Base-by-base conservation (phyloP, 2,797 vertebrate genomes). In the Synanceia verrucosa region DNA sequence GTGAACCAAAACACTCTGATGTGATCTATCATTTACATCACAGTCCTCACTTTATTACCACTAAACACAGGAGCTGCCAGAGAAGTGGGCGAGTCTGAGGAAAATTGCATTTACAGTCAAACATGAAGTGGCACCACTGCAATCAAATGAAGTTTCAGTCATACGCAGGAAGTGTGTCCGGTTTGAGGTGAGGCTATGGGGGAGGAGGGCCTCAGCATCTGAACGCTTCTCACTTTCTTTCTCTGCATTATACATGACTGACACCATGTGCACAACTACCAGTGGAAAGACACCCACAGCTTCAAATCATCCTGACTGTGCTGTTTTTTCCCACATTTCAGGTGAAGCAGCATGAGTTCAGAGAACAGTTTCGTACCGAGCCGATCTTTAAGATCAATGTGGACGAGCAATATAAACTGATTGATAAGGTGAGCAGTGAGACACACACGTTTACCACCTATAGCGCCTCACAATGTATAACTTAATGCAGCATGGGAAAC, bases 161-260 rank as follows among this genome's bases (percentile, higher is more conserved):
- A 97, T 97, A 91, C 93, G 96, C 87, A 95, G 94, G 88, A 98
- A 98, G 88, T 85, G 94, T 89, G 94, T 96, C 85, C 93, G 95
- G 86, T 97, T 96, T 90, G 95, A 97, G 95, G 95, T 96, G 94
- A 88, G 93, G 29, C 61, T 74, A 52, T 56, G 75, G 70, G 37
- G 28, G 89, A 13, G 44, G 34, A 62, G 88, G 58, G 85, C 83
- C 79, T 86, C 68, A 67, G 44, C 82, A 65, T 74, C 76, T 85
- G 86, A 74, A 83, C 78, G 74, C 69, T 9, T 68, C 71, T 77
- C 70, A 47, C 64, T 83, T 84, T 82, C 75, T 78, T 39, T 78
- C 61, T n/a, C 72, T 91, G 76, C 84, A 91, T 91, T 89, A 92
- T 88, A 61, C 23, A 90, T 90, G 78, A 82, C 60, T 61, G 9